Base-by-base conservation (phyloP, 2,797 vertebrate genomes). In the Darevskia nairensis region DNA sequence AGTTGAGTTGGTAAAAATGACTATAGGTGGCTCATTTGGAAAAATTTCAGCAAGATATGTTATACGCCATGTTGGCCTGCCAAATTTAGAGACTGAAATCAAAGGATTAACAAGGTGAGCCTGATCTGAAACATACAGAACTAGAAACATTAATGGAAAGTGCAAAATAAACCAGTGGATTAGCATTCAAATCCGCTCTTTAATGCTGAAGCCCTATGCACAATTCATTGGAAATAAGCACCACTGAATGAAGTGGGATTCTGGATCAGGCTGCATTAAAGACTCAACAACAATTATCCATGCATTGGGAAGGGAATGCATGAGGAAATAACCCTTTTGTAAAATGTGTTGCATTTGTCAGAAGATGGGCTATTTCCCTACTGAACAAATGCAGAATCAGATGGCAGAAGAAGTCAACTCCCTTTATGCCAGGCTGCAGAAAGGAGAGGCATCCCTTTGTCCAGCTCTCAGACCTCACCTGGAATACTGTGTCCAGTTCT, bases 21-120 rank as follows among this genome's bases (percentile, higher is more conserved):
- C 93, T 29, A 84, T 4, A 39, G 46, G 88, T 92, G 88, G 89
- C 90, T 94, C 93, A 8, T 91, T 94, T 92, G 87, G 90, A 96
- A 95, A 92, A 44, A 85, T 87, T 94, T 93, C 90, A 94, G 95
- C 95, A 76, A 95, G 94, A 94, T 80, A 88, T 35, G 77, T 94
- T 94, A 95, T 81, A 88, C 93, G 86, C 80, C 94, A 86, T 84
- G 91, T 91, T 94, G 90, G 79, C 87, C 92, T 92, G 89, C 92
- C 71, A 3, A 92, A 93, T 93, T 81, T 94, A 93, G 95, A 86
- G 91, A 92, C 90, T 87, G 15, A 93, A 96, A 89, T 94, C 92
- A 94, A 95, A 94, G 88, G 91, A 93, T 96, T 96, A 95, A 91
- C 91, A 93, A 91, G 84, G 83, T 87, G 61, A 94, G 89, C 85